A percentile compares a stretch with the other conserved stretches of the same genome.
Conservation (phyloP, 2,113 vertebrate genomes). For the Notothenia coriiceps region DNA sequence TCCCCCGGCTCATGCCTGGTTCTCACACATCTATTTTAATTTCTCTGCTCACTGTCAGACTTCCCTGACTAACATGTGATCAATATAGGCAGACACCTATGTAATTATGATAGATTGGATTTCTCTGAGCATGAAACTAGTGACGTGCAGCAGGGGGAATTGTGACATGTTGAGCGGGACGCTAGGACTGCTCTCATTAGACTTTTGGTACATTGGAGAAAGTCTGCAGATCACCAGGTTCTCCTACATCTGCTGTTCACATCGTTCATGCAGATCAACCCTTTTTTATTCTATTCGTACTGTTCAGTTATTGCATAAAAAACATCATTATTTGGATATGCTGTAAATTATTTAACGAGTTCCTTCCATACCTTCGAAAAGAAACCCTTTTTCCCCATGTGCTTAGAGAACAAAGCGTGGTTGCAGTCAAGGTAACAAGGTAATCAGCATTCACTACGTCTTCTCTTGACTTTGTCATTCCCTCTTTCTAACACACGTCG, state of each 20-base stretch:
- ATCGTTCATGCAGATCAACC: neutral
- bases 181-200: constrained; percentile 67
- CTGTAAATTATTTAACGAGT: neutral
- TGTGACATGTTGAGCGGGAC: constrained; percentile 69
- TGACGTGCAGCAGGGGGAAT: constrained; percentile 49
- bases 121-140: constrained; percentile 71
- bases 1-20: constrained; percentile 72
- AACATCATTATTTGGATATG: neutral
- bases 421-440: constrained; percentile 24
- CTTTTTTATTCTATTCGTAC: neutral
- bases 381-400: neutral
- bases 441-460: constrained; percentile 25
- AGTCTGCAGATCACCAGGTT: constrained; percentile 11
- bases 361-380: neutral
- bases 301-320: neutral
- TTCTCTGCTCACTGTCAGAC: constrained; percentile 74
- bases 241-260: neutral
- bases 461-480: constrained; percentile 3
- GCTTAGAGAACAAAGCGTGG: neutral
- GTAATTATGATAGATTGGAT: constrained; percentile 83
- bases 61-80: constrained; percentile 81
- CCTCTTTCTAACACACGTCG: neutral
- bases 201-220: constrained; percentile 17
- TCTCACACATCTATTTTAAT: constrained; percentile 81
- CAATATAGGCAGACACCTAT: constrained; percentile 79